phyloP scores from a whole-genome alignment of 37 sponge, comb jelly and placozoan species.

The Diacarnus erythraeanus region DNA sequence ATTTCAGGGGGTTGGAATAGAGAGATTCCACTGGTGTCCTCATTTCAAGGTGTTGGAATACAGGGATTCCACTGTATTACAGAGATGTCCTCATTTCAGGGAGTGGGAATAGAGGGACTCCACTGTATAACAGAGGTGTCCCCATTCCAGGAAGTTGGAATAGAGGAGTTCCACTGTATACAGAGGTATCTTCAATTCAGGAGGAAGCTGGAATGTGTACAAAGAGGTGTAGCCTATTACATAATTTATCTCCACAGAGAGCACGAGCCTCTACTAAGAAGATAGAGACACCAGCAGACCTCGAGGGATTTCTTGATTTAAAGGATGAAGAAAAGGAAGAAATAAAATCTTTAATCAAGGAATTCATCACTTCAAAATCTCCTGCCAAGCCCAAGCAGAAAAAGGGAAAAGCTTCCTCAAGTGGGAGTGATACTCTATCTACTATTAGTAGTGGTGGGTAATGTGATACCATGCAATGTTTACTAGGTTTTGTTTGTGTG shows the following conservation, averaged over 20 bases:
- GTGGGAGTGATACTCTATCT: background rate
- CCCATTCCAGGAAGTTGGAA: too few species aligned
- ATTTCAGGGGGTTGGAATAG: too few species aligned
- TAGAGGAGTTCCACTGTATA: too few species aligned
- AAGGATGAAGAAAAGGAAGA: slow-evolving; percentile 83
- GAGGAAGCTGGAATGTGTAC: too few species aligned
- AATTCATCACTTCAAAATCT: slow-evolving; percentile 34
- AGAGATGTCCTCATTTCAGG: too few species aligned
- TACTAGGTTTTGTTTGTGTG: background rate
- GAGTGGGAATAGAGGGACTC: too few species aligned
- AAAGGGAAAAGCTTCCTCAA: background rate
- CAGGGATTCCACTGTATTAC: too few species aligned
- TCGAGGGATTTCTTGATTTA: slow-evolving; percentile 86
- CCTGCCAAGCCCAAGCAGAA: slow-evolving; percentile 22
- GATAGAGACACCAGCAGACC: slow-evolving; percentile 89
- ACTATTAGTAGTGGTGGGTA: background rate
- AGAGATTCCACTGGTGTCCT: too few species aligned
- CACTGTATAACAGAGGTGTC: too few species aligned
- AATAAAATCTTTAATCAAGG: slow-evolving; percentile 72
- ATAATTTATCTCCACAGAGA: slow-evolving; percentile 40
- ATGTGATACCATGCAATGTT: background rate
- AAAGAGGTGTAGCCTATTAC: too few species aligned
- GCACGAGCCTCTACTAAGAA: slow-evolving; percentile 92
- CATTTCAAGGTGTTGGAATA: too few species aligned
- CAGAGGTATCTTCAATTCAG: too few species aligned